Percentiles rank a stretch among this genome's conserved stretches.
Conservation (phyloP, 2,113 vertebrate genomes). For the Bungarus multicinctus region DNA sequence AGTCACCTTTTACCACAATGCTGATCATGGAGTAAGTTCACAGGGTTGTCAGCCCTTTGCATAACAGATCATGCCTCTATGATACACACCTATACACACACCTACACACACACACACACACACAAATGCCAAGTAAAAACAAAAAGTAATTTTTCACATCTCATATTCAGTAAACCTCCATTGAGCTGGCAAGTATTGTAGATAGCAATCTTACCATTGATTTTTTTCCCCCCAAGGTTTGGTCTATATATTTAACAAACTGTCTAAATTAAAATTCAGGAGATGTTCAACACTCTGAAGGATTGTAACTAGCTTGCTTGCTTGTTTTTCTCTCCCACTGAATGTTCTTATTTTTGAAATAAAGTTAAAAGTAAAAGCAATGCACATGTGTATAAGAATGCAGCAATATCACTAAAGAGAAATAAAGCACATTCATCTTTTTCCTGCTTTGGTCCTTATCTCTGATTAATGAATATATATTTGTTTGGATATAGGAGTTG, state of each 20-base stretch:
- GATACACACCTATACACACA: not conserved
- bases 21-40: not conserved
- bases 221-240: not conserved
- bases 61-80: not conserved
- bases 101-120: not conserved
- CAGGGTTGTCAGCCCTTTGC: not conserved
- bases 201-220: not conserved
- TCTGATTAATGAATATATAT: not conserved
- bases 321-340: not conserved
- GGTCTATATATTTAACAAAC: not conserved
- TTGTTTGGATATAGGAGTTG: not conserved
- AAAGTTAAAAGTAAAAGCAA: not conserved
- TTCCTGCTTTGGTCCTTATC: not conserved
- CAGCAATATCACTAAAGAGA: not conserved
- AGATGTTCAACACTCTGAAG: not conserved
- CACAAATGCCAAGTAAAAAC: not conserved
- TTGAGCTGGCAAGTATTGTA: not conserved
- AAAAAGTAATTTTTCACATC: not conserved
- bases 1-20: not conserved
- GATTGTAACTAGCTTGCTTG: not conserved
- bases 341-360: not conserved
- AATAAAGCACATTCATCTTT: not conserved
- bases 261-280: not conserved
- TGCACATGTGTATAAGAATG: not conserved
- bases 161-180: not conserved